Base-by-base conservation (phyloP, 2,797 vertebrate genomes). In the Oreortyx pictus region DNA sequence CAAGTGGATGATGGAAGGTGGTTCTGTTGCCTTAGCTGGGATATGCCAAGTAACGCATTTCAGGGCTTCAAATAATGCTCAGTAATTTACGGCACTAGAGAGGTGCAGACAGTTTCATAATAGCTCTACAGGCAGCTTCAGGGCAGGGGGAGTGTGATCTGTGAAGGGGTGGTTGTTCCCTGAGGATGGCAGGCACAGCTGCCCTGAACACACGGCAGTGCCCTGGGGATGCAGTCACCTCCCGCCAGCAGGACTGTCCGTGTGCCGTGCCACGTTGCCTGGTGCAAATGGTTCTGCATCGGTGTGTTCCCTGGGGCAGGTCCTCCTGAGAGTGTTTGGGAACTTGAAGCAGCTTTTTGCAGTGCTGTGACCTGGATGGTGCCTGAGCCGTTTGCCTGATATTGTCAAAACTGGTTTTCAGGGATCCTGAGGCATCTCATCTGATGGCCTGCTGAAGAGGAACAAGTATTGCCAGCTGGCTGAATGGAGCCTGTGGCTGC, bases 161-260 rank as follows among this genome's bases (percentile, higher is more conserved):
- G 2, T 47, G 73, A 77, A 67, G 87, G 90, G 77, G 49, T 86
- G 86, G 82, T 52, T 88, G 86, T 61, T 70, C 64, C 65, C 92
- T 22, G 68, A 93, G 89, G 89, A 91, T 77, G 43, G 46, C 93
- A 95, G 65, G 80, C 89, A 93, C 92, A 92, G 94, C 95, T 92
- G 93, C 81, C 35, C 84, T 90, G 82, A 24, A 49, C 44, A 85
- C 74, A 60, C 39, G 44, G 68, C 44, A 43, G 66, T 79, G 67
- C 89, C 62, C 49, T 0, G 0, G 81, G 89, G 94, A 78, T 43
- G 80, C 14, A 80, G 90, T 96, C 92, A 84, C 80, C 68, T 84
- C 80, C 43, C 49, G 77, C 60, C 86, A 82, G 68, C 67, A 68
- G 35, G 80, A 27, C 54, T 83, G 37, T 37, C 71, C 49, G 17